phyloP scores from a whole-genome alignment of 2,888 invertebrate species.

The Lepidocyrtoides sp. region DNA sequence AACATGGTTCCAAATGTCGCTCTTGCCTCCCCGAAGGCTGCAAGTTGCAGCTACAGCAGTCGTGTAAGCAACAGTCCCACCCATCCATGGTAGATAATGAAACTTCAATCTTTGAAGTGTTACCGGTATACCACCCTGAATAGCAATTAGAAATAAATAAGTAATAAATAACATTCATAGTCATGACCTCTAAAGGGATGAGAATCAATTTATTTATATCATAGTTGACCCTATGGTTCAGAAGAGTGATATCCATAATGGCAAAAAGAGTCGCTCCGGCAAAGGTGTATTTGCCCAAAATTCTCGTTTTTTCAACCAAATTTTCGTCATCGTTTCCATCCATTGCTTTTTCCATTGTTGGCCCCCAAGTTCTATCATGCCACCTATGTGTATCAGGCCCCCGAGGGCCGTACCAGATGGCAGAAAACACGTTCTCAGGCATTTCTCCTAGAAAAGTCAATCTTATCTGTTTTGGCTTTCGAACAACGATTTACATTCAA shows the following conservation, averaged over 20 bases:
- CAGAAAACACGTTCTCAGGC: slow-evolving; percentile 28
- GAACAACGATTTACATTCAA: no score
- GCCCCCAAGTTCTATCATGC: slow-evolving; percentile 1
- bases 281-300: slow-evolving; percentile 75
- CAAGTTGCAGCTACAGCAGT: slow-evolving; percentile 41
- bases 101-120: slow-evolving; percentile 65
- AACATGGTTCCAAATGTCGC: slow-evolving; percentile 78
- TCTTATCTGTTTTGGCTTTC: no score
- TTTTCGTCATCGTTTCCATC: slow-evolving; percentile 81
- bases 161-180: not conserved
- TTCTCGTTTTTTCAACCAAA: slow-evolving; percentile 70
- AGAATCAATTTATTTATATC: not conserved
- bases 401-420: slow-evolving; percentile 44
- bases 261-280: not conserved
- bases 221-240: slow-evolving; percentile 21
- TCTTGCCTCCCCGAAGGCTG: slow-evolving; percentile 78
- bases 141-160: slow-evolving; percentile 42
- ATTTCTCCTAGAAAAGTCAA: not conserved
- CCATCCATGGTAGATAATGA: slow-evolving; percentile 77
- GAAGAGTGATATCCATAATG: slow-evolving; percentile 56
- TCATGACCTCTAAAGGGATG: slow-evolving; percentile 1
- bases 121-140: slow-evolving; percentile 57
- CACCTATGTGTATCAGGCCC: slow-evolving; percentile 51
- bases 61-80: slow-evolving; percentile 81
- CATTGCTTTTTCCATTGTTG: slow-evolving; percentile 33